phyloP scores from a whole-genome alignment of 2,888 invertebrate genomes.

The Eilema griseolum region DNA sequence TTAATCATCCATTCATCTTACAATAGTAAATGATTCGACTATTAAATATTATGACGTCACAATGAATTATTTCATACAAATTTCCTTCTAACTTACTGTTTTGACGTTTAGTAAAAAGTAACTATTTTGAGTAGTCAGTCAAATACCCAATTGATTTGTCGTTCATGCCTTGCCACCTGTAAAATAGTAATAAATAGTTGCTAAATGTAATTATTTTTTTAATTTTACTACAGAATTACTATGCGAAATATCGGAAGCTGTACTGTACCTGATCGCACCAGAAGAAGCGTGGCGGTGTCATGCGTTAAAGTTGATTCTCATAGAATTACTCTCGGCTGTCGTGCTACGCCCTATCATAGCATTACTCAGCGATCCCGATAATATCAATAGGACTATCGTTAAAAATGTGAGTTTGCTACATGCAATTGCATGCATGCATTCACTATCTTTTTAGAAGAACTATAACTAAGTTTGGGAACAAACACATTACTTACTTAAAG shows the following conservation, averaged over 20 bases:
- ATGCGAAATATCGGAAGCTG: slow-evolving; percentile 93
- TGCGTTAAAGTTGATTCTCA: slow-evolving; percentile 91
- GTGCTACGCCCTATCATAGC: slow-evolving; percentile 91
- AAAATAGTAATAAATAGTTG: no score
- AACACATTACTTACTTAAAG: neutral
- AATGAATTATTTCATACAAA: no score
- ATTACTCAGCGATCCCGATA: slow-evolving; percentile 95
- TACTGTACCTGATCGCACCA: slow-evolving; percentile 93
- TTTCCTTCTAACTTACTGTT: no score
- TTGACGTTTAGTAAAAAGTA: no score
- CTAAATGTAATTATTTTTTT: neutral
- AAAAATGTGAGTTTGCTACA: slow-evolving; percentile 92
- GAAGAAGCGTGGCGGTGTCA: slow-evolving; percentile 95
- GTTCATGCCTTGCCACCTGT: no score
- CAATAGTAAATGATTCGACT: no score
- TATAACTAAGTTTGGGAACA: neutral
- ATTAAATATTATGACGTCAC: no score
- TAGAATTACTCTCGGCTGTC: slow-evolving; percentile 91
- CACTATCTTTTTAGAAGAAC: no score
- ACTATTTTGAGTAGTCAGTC: no score
- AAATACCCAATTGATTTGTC: no score
- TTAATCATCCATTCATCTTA: no score
- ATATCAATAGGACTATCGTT: slow-evolving; percentile 95
- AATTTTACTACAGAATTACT: slow-evolving; percentile 89
- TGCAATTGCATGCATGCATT: neutral